phyloP scores from a whole-genome alignment of 2,797 vertebrate species.

The Gadopsis marmoratus region DNA sequence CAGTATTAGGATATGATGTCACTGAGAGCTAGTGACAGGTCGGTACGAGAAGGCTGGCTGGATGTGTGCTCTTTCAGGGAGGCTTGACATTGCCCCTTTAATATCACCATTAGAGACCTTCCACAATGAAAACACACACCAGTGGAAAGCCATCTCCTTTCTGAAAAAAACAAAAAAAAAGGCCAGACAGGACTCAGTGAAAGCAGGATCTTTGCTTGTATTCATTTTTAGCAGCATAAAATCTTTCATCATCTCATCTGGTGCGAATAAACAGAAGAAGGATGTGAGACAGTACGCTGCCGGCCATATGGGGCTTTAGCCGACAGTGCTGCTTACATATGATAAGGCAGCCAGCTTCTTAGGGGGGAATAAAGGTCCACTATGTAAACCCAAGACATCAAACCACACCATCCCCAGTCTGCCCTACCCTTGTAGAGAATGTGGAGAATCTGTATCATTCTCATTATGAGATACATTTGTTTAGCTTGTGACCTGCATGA shows the following conservation, averaged over 20 bases:
- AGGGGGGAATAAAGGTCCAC: slow-evolving; percentile 49
- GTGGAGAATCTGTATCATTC: slow-evolving; percentile 54
- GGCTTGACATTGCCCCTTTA: slow-evolving; percentile 50
- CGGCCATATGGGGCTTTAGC: slow-evolving; percentile 31
- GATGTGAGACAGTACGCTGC: slow-evolving; percentile 34
- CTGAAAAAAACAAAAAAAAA: slow-evolving; percentile 1
- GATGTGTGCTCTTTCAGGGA: slow-evolving; percentile 39
- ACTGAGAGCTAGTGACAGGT: slow-evolving; percentile 64
- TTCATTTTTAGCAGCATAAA: slow-evolving; percentile 34
- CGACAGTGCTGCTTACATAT: slow-evolving; percentile 35
- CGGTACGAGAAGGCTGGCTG: slow-evolving; percentile 30
- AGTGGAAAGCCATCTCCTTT: slow-evolving; percentile 38
- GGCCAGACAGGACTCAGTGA: slow-evolving; percentile 19
- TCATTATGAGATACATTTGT: slow-evolving; percentile 34
- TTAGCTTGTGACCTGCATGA: slow-evolving; percentile 56
- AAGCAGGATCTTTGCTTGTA: slow-evolving; percentile 44
- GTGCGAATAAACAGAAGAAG: slow-evolving; percentile 40
- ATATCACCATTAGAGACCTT: slow-evolving; percentile 54
- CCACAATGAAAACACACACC: slow-evolving; percentile 36
- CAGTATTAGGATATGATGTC: slow-evolving; percentile 46
- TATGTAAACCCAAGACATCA: slow-evolving; percentile 49
- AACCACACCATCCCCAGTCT: slow-evolving; percentile 35
- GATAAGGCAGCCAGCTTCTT: slow-evolving; percentile 58
- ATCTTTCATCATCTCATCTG: slow-evolving; percentile 44
- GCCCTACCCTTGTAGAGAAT: slow-evolving; percentile 46